Conservation (phyloP, 2,888 invertebrate genomes). For the Macrostomum cliftonense region DNA sequence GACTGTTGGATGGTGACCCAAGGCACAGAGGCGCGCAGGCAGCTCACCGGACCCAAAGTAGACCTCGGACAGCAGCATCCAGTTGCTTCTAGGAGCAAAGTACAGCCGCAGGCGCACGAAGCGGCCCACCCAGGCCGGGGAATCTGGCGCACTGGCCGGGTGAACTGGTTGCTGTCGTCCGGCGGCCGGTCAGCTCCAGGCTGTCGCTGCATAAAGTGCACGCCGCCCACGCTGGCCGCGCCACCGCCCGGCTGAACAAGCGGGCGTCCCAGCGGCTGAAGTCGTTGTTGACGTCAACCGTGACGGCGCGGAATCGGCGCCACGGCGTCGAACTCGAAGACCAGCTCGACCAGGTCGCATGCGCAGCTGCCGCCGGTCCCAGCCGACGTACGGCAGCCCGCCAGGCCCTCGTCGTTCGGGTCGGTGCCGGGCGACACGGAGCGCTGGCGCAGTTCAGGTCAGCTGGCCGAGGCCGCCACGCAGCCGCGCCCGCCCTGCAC, state of each 20-base stretch:
- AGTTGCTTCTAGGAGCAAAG: slow-evolving; percentile 51
- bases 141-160: slow-evolving; percentile 58
- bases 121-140: slow-evolving; percentile 57
- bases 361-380: slow-evolving; percentile 7
- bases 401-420: slow-evolving; percentile 4
- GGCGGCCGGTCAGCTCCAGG: slow-evolving; percentile 47
- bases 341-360: slow-evolving; percentile 48
- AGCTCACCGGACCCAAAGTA: slow-evolving; percentile 60
- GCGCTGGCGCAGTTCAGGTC: too few species aligned
- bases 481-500: slow-evolving; percentile 44
- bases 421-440: slow-evolving; percentile 37
- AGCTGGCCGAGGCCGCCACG: too few species aligned
- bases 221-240: slow-evolving; percentile 58
- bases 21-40: not conserved
- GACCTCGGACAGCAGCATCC: slow-evolving; percentile 75
- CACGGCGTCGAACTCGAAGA: slow-evolving; percentile 69
- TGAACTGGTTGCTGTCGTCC: slow-evolving; percentile 57
- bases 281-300: slow-evolving; percentile 56
- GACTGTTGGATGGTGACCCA: too few species aligned
- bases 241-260: slow-evolving; percentile 61
- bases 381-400: slow-evolving; percentile 43
- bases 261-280: slow-evolving; percentile 68
- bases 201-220: slow-evolving; percentile 56
- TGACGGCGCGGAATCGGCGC: slow-evolving; percentile 62
- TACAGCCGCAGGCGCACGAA: slow-evolving; percentile 56